Base-by-base conservation (phyloP, 2,113 vertebrate genomes). In the Muscicapa adusta region DNA sequence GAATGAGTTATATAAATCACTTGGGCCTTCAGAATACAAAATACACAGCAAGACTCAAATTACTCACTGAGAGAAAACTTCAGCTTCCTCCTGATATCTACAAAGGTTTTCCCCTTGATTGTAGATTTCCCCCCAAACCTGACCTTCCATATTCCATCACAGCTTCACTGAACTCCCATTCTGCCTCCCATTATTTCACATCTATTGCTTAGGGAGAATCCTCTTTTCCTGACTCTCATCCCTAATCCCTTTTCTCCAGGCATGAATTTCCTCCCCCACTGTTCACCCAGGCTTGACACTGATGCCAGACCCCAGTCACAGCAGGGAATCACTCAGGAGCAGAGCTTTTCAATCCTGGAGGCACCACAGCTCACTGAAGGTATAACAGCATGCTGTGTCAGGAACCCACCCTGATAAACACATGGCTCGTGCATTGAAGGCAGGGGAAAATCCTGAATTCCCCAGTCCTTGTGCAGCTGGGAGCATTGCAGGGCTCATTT, bases 351-450 rank as follows among this genome's bases (percentile, higher is more conserved):
- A 15, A 15, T 86, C 72, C 63, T 53, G 47, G 23, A 60, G 62
- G 45, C 53, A 68, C 5, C 45, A 26, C 45, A 60, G 72, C 62
- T 45, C 45, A 5, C 72, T 53, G 83, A 8, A 68, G 72, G 23
- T 62, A 77, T 23, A 45, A 45, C 54, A 68, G 53, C 62, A 2
- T 2, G 33, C 36, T 51, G 33, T 15, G 62, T 67, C 83, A 67
- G 62, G 36, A 68, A 60, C 76, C 18, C 60, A 25, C 25, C 33
- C 73, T 8, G 54, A 38, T 24, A 61, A 76, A 61, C 18, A 54
- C 62, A 26, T 0, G 2, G 53, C 14, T 76, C 2, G 0, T 50
- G 43, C 61, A 42, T 2, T 22, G 36, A 25, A 51, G 23, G 54
- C 36, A 43, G 45, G 23, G 61, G 18, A 33, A 51, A 43, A 77